phyloP scores from a whole-genome alignment of 2,797 vertebrate species.

The Loris lydekkerianus region DNA sequence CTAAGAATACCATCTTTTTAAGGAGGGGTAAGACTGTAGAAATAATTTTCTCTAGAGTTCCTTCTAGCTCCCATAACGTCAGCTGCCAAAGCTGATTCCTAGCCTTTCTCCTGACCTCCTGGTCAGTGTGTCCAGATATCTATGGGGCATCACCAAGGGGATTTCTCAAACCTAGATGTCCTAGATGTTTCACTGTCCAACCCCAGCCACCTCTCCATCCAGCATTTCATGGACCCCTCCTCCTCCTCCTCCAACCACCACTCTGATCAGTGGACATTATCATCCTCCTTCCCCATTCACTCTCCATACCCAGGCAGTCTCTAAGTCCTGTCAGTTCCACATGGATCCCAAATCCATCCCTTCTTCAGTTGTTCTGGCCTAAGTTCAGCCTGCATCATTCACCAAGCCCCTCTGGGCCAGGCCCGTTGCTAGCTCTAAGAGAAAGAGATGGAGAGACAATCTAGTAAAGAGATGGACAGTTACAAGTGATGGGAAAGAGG shows the following conservation, averaged over 20 bases:
- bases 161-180: not conserved
- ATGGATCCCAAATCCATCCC: not conserved
- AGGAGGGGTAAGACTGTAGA: not conserved
- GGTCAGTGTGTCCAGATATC: not conserved
- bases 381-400: not conserved
- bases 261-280: not conserved
- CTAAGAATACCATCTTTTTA: not conserved
- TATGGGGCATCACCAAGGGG: not conserved
- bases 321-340: not conserved
- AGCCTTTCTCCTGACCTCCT: not conserved
- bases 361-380: slow-evolving; percentile 13
- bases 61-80: not conserved
- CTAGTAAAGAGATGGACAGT: not conserved
- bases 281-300: not conserved
- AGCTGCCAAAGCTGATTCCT: not conserved
- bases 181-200: not conserved
- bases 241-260: not conserved
- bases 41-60: not conserved
- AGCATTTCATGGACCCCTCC: not conserved
- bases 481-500: not conserved
- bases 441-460: not conserved
- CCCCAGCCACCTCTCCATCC: not conserved
- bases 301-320: not conserved
- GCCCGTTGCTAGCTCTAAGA: not conserved
- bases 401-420: not conserved